Evolutionary conservation across 2,113 vertebrate genomes (phyloP), one percentile per base, ranked within the genome.

Genomic region (Mirza zaza): DNA sequence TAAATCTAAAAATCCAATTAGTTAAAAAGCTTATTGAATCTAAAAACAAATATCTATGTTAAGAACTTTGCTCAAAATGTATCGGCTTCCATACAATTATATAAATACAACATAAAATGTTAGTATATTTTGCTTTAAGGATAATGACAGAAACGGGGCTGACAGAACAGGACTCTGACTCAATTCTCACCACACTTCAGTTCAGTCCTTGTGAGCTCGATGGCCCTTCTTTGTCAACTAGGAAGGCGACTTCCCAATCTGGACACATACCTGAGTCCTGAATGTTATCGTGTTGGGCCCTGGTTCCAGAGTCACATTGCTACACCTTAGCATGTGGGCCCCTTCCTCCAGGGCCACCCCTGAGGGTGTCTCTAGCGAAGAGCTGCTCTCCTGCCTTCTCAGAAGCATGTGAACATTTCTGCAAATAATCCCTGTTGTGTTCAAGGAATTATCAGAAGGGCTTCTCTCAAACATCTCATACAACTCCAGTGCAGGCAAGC

Each of bases 341-440:
- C 99, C 99, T 23, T 99, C 99, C 34, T 99, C 99, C 96, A 99
- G 76, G 5, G 98, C 93, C 25, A 99, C 36, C 7, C 98, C 94
- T 0, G 98, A 96, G 5, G 99, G 97, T 4, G 98, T 87, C n/a
- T 99, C 99, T 80, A 99, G 96, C 0, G 99, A 98, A 1, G 98
- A 96, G 97, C 91, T 75, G 96, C 99, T 99, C 95, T 99, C 99
- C 50, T 98, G 99, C n/a, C 98, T 97, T 3, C 99, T 98, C 27
- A 99, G 98, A 32, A 99, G 97, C 99, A 99, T 98, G 98, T 99
- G 99, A 8, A 99, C 98, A 1, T 99, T 99, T 94, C 98, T 99
- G 98, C 99, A 99, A 84, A 99, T 99, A 42, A 99, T 99, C 6
- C 99, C 99, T 0, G 99, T 98, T 0, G 99, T 99, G 98, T 98